Percentiles rank a stretch among this genome's conserved stretches.
Evolutionary conservation across 2,888 invertebrate genomes (phyloP).

Genomic region (Dichetophora obliterata): DNA sequence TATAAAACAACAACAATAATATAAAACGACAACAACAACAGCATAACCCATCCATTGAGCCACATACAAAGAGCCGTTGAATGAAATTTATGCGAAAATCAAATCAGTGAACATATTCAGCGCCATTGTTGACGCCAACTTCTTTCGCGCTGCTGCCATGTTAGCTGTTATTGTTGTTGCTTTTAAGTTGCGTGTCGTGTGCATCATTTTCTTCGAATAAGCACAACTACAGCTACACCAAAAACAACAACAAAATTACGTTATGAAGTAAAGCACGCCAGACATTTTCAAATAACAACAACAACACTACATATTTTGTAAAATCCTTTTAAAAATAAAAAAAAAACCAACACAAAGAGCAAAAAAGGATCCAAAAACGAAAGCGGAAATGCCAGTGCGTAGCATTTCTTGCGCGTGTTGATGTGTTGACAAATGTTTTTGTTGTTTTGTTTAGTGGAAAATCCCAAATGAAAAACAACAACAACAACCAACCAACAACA

Average conservation of each 20-base stretch:
- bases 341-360: no score
- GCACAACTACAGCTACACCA: not conserved
- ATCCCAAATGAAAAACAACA: no score
- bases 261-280: not conserved
- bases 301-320: no score
- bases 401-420: no score
- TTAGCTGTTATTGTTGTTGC: not conserved
- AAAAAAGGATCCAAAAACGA: no score
- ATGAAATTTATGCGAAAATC: conserved; percentile 36
- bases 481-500: no score
- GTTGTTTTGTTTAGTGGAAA: no score
- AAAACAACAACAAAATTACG: not conserved
- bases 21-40: not conserved
- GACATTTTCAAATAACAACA: conserved; percentile 5
- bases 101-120: conserved; percentile 32
- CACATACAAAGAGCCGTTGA: conserved; percentile 9
- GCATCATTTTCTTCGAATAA: not conserved
- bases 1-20: not conserved
- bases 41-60: not conserved
- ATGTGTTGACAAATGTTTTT: no score
- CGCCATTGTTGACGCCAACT: conserved; percentile 32
- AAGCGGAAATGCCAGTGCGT: no score
- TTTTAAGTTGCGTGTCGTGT: not conserved
- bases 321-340: no score
- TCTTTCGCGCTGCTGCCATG: not conserved